Conservation (phyloP, 2,113 vertebrate species). For the Muntiacus reevesi region DNA sequence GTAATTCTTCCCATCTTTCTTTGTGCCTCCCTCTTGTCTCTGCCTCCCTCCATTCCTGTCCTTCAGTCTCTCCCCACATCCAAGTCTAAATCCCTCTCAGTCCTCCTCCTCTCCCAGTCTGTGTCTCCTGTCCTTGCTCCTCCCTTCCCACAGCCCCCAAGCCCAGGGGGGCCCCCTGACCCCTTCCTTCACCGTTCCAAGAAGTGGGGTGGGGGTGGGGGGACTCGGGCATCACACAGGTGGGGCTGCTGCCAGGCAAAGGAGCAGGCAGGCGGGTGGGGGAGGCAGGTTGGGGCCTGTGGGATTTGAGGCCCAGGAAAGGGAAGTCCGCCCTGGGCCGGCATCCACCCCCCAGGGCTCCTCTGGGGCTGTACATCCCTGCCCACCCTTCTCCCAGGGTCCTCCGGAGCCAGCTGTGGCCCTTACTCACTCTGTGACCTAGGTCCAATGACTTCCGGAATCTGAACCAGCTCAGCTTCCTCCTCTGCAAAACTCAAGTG, state of each 20-base stretch:
- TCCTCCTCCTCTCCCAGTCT: not conserved
- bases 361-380: not conserved
- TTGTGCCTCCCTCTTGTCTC: not conserved
- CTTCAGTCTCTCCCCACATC: not conserved
- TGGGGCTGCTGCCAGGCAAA: not conserved
- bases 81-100: not conserved
- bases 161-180: not conserved
- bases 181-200: not conserved
- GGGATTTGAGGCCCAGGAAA: not conserved
- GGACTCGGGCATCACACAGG: constrained; percentile 13
- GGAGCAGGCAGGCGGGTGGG: constrained; percentile 22
- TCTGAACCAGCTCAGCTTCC: not conserved
- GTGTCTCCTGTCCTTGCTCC: not conserved
- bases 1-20: not conserved
- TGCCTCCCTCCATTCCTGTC: not conserved
- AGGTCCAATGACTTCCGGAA: not conserved
- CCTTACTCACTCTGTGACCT: constrained; percentile 44
- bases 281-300: constrained; percentile 60
- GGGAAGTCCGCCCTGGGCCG: not conserved
- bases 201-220: not conserved
- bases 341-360: not conserved
- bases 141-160: not conserved
- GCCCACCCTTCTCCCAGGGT: not conserved
- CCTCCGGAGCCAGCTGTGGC: not conserved
- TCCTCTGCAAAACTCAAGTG: not conserved